These are phyloP conservation scores for Diprion similis DNA, from an alignment of 1,140 invertebrate genomes.

Conservation along the genomic window DNA sequence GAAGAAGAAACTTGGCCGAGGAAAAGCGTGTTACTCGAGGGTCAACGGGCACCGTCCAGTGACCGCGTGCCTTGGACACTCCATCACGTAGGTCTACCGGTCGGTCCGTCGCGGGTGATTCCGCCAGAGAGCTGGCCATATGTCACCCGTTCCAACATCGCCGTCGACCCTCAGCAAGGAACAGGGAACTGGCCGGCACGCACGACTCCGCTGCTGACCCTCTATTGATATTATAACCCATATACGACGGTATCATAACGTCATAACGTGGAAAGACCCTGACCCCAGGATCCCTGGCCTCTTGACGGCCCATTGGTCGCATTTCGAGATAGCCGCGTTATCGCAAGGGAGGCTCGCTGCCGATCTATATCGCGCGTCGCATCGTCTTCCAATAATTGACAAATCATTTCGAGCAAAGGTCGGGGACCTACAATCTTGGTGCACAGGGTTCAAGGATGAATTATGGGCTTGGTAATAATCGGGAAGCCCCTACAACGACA, in stretches of 20 bases:
- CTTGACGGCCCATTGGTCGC: slow-evolving; percentile 17
- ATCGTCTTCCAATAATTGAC: not conserved
- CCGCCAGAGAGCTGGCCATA: slow-evolving; percentile 52
- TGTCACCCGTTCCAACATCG: slow-evolving; percentile 41
- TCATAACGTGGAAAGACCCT: not conserved
- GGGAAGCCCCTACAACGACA: no score
- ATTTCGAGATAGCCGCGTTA: slow-evolving; percentile 28
- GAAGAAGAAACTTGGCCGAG: slow-evolving; percentile 33
- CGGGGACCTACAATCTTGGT: no score
- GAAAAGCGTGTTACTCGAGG: slow-evolving; percentile 56
- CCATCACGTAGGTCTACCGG: slow-evolving; percentile 45
- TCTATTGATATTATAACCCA: slow-evolving; percentile 11
- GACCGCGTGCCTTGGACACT: slow-evolving; percentile 40
- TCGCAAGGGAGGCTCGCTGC: not conserved
- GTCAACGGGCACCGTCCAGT: slow-evolving; percentile 41
- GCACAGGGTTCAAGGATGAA: no score
- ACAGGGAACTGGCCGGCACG: not conserved
- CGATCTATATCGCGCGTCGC: not conserved
- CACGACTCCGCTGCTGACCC: not conserved
- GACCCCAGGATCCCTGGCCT: not conserved
- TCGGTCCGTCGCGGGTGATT: slow-evolving; percentile 48
- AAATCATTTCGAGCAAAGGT: not conserved
- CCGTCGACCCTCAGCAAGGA: slow-evolving; percentile 30
- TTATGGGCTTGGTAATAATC: no score
- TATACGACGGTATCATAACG: slow-evolving; percentile 9